Base-by-base conservation (phyloP, 2,113 vertebrate genomes). In the Ochotona curzoniae region DNA sequence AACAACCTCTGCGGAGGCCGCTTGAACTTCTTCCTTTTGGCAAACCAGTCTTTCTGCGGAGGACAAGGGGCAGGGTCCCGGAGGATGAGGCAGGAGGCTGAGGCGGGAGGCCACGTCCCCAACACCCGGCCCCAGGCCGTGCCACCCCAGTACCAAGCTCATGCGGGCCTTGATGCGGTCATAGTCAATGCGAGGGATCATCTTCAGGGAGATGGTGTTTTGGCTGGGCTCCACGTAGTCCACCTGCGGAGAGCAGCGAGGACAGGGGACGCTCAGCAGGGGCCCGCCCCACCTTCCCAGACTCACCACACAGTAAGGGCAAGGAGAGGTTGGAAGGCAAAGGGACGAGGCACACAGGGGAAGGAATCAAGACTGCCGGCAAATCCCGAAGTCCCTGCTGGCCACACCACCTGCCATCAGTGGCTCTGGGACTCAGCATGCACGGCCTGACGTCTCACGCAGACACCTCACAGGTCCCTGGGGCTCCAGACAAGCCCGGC, bases 191-290 rank as follows among this genome's bases (percentile, higher is more conserved):
- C 99, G 98, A 0, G 99, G 99, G 89, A 99, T 99, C 99, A 99
- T 99, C 97, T 99, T 99, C 83, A 99, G 98, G 0, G 99, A 99
- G 95, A 99, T 99, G 88, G 99, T 99, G 95, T 99, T 99, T 92
- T 99, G 99, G 95, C 99, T 99, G 2, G 99, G 99, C 96, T 99
- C 99, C 89, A 99, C 99, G 0, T 99, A 99, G 94, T 99, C 99
- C 97, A 99, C 99, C 99, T 99, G 95, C 23, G 17, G 1, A 61
- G 70, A 44, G 96, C 0, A 47, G 8, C 23, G 35, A 61, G 70
- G 49, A 96, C 0, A 47, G 8, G 25, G 35, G 26, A 10, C 1
- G 21, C 21, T 76, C n/a, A 89, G n/a, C 38, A 60, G 49, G 35
- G 35, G 2, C 47, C 20, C 2, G 9, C 47, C 25, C 38, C 47